Percentiles rank a stretch among this genome's conserved stretches.
These are phyloP conservation scores for Oncorhynchus masou DNA, from an alignment of 2,113 vertebrate genomes.

Conservation along the genomic window DNA sequence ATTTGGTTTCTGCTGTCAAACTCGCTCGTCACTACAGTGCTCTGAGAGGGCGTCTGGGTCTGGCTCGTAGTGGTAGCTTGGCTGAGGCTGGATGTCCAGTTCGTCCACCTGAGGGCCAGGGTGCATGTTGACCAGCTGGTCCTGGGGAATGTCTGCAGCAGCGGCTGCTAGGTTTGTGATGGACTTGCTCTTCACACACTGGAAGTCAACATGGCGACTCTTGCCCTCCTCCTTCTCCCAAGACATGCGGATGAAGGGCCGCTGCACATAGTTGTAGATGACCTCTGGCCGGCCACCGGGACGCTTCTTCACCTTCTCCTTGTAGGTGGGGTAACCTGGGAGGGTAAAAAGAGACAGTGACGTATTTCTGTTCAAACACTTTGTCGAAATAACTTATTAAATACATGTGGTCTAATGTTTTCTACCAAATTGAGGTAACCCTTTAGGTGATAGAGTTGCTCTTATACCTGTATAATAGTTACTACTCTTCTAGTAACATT, in stretches of 20 bases:
- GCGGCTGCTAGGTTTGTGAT: constrained; percentile 92
- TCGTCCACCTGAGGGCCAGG: constrained; percentile 93
- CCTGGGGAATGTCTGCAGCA: constrained; percentile 92
- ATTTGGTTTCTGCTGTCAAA: constrained; percentile 49
- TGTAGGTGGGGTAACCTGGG: constrained; percentile 93
- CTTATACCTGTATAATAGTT: no score
- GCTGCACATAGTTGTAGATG: constrained; percentile 97
- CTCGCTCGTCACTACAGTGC: constrained; percentile 26
- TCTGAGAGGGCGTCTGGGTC: constrained; percentile 78
- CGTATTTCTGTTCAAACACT: no score
- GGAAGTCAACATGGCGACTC: constrained; percentile 96
- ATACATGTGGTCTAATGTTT: no score
- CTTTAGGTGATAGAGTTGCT: no score
- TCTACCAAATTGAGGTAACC: no score
- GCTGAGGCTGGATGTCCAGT: constrained; percentile 84
- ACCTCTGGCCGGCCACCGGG: constrained; percentile 93
- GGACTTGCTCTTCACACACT: constrained; percentile 98
- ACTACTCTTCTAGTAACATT: no score
- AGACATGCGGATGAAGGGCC: constrained; percentile 97
- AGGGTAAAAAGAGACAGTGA: neutral
- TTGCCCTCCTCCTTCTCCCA: constrained; percentile 99
- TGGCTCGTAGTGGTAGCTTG: constrained; percentile 58
- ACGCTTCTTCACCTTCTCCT: constrained; percentile 96
- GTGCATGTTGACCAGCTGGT: constrained; percentile 93
- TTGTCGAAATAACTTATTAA: no score